Evolutionary conservation across 2,113 vertebrate species (phyloP), one percentile per base, ranked within the genome.

Genomic region (Phalacrocorax brasilianus): DNA sequence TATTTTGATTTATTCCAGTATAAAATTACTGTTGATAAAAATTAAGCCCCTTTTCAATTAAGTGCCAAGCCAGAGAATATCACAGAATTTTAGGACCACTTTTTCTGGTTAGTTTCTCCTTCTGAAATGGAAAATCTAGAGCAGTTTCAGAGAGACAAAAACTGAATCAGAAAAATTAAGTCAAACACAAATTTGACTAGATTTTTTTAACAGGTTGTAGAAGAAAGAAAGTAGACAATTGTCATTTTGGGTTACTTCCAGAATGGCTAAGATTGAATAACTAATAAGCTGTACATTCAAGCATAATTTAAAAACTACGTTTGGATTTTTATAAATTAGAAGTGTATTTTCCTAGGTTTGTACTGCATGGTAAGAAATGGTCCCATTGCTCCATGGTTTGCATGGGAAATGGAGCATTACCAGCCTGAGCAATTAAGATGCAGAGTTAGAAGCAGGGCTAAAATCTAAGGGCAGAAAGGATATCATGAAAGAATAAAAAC

Each of bases 381-480:
- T 75, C 61, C 70, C 68, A 72, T n/a, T 38, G 45, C 38, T 38
- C 38, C 38, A 38, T 38, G n/a, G 26, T 56, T 74, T 59, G 12
- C 55, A 66, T 47, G 23, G 49, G 49, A 86, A 35, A 72, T 94
- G 88, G n/a, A 88, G 55, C 20, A 11, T 17, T 80, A 44, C 28
- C 14, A 76, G 35, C 35, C 53, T 50, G 53, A 44, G 42, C 44
- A 76, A 56, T 68, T 76, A 50, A 62, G 28, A 19, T 44, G 22
- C 40, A 67, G 71, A 79, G 59, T 44, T 62, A 81, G 50, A n/a
- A 79, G 52, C 56, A 59, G 61, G 12, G 14, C 38, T 93, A 74
- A 89, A 93, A 94, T 95, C 91, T 90, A 91, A 93, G 91, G 26
- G 26, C 89, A 95, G 63, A 88, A 61, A 52, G 45, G 20, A 33